These are phyloP conservation scores for Lordiphosa andalusiaca DNA, from an alignment of 2,888 invertebrate genomes.

Conservation along the genomic window DNA sequence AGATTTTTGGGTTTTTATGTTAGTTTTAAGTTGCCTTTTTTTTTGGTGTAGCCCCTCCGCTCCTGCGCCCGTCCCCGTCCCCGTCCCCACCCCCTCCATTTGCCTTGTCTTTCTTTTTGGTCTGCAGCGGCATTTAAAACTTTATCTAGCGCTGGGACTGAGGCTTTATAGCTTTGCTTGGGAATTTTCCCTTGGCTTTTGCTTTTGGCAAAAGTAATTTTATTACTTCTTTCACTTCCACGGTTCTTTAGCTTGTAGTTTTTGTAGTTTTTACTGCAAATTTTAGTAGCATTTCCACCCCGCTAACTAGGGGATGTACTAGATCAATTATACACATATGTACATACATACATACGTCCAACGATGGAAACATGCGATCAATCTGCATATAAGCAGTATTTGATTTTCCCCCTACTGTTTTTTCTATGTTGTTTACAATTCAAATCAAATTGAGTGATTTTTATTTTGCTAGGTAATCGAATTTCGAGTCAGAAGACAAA, in stretches of 20 bases:
- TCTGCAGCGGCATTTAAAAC: conserved; percentile 65
- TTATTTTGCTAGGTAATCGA: too few relatives aligned
- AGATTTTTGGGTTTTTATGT: conserved; percentile 63
- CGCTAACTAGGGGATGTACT: too few relatives aligned
- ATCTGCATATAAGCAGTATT: too few relatives aligned
- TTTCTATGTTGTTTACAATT: too few relatives aligned
- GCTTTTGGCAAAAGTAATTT: conserved; percentile 67
- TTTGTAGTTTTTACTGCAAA: conserved; percentile 3
- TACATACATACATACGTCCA: not conserved
- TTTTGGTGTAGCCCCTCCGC: conserved; percentile 1
- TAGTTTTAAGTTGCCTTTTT: conserved; percentile 57
- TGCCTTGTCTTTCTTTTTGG: conserved; percentile 17
- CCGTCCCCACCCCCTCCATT: not conserved
- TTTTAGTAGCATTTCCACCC: not conserved
- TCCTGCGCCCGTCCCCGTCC: too few relatives aligned
- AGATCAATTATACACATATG: not conserved
- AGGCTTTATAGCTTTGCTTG: conserved; percentile 50
- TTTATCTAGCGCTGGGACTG: conserved; percentile 53
- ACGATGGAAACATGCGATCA: too few relatives aligned
- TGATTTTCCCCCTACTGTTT: too few relatives aligned
- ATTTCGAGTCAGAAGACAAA: too few relatives aligned
- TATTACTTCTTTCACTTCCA: conserved; percentile 65
- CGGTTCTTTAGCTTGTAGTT: conserved; percentile 9
- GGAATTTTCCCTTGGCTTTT: conserved; percentile 44
- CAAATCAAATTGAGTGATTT: too few relatives aligned